A percentile compares a stretch with the other conserved stretches of the same genome.
These are phyloP conservation scores for Drosophila ficusphila DNA, from an alignment of 1,140 invertebrate species.

Conservation along the genomic window DNA sequence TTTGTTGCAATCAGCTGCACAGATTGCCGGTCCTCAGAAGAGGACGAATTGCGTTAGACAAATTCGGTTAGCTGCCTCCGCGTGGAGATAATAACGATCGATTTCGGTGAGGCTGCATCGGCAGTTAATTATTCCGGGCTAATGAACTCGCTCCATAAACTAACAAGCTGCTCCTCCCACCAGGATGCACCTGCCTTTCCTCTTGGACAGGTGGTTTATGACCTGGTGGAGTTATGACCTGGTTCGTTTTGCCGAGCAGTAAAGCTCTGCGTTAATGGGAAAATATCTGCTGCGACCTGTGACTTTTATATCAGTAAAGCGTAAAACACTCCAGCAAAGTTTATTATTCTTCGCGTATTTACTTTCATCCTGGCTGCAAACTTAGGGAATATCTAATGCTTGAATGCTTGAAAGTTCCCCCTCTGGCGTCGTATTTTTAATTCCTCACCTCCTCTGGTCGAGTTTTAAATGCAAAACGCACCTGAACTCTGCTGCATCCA, in stretches of 20 bases:
- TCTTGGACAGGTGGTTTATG: not conserved
- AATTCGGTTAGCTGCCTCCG: constrained; percentile 1
- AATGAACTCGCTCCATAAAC: constrained; percentile 23
- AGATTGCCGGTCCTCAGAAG: constrained; percentile 37
- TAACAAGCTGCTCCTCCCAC: not conserved
- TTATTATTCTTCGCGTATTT: not conserved
- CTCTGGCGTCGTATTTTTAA: constrained; percentile 3
- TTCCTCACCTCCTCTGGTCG: not conserved
- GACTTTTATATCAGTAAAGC: not conserved
- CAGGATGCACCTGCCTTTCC: not conserved
- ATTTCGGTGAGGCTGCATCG: constrained; percentile 9
- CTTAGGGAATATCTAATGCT: constrained; percentile 5
- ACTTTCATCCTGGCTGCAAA: not conserved
- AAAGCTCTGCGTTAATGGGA: not conserved
- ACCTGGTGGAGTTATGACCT: not conserved
- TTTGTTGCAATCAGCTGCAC: constrained; percentile 65
- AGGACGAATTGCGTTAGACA: constrained; percentile 20
- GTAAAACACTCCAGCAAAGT: not conserved
- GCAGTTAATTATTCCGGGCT: constrained; percentile 35
- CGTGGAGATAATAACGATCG: constrained; percentile 23
- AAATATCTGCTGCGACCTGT: not conserved
- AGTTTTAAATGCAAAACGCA: constrained; percentile 10
- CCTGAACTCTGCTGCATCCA: constrained; percentile 15
- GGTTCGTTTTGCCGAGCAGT: not conserved
- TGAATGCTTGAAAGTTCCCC: not conserved